Evolutionary conservation across 2,113 vertebrate genomes (phyloP).

Genomic region (Macrotis lagotis): DNA sequence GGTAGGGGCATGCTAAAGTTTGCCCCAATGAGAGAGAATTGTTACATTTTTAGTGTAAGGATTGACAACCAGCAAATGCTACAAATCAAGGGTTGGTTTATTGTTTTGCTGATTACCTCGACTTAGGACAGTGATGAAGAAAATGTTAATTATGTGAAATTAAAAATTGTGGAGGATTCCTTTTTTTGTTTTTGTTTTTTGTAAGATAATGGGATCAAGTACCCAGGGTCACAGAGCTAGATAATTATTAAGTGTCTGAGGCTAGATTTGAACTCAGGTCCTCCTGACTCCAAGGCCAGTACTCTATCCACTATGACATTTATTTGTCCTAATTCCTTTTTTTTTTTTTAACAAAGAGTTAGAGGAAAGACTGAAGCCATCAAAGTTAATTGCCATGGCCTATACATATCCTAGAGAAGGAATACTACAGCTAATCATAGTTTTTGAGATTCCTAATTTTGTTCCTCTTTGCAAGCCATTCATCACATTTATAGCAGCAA

Average conservation of each 20-base stretch:
- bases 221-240: too few species aligned
- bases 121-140: background rate
- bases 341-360: too few species aligned
- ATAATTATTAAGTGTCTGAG: too few species aligned
- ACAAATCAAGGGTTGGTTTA: background rate
- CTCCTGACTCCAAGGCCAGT: too few species aligned
- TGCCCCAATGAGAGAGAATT: background rate
- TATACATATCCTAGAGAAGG: conserved; percentile 15
- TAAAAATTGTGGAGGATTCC: background rate
- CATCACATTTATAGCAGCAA: conserved; percentile 68
- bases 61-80: background rate
- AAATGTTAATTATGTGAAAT: background rate
- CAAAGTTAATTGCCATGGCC: background rate
- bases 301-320: too few species aligned
- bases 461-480: conserved; percentile 50
- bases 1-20: background rate
- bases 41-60: background rate
- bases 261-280: too few species aligned
- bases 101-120: background rate
- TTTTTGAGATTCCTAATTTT: conserved; percentile 56
- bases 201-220: too few species aligned
- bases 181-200: too few species aligned
- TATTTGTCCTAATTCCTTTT: too few species aligned
- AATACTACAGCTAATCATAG: conserved; percentile 54
- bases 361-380: conserved; percentile 17